Conservation (phyloP, 2,113 vertebrate genomes). For the Paedocypris sp. region DNA sequence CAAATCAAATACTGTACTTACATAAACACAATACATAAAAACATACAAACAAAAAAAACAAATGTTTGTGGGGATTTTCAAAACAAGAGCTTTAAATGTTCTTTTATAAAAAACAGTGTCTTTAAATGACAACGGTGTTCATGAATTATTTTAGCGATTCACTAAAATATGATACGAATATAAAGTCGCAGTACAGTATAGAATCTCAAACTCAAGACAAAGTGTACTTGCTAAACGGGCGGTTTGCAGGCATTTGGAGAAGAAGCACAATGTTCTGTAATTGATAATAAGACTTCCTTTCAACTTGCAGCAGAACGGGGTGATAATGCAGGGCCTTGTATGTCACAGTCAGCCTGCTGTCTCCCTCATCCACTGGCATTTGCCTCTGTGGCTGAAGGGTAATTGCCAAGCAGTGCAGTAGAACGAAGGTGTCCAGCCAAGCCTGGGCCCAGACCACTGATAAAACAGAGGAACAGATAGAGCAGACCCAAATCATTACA, state of each 20-base stretch:
- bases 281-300: conserved; percentile 18
- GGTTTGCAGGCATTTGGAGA: background rate
- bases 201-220: too few relatives aligned
- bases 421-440: conserved; percentile 1
- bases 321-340: background rate
- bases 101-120: too few relatives aligned
- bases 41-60: too few relatives aligned
- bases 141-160: too few relatives aligned
- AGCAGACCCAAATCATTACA: conserved; percentile 2
- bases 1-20: too few relatives aligned
- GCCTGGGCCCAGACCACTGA: background rate
- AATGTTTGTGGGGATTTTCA: too few relatives aligned
- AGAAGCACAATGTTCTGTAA: conserved; percentile 6
- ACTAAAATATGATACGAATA: too few relatives aligned
- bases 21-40: too few relatives aligned
- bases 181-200: too few relatives aligned
- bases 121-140: too few relatives aligned
- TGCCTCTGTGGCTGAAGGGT: conserved; percentile 10
- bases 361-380: background rate
- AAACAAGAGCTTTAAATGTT: too few relatives aligned
- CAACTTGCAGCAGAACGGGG: background rate
- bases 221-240: too few relatives aligned
- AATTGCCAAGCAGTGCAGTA: conserved; percentile 13
- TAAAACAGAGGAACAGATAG: background rate
- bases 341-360: conserved; percentile 1